Evolutionary conservation across 2,888 invertebrate species (phyloP).

Genomic region (Tachina grossa): DNA sequence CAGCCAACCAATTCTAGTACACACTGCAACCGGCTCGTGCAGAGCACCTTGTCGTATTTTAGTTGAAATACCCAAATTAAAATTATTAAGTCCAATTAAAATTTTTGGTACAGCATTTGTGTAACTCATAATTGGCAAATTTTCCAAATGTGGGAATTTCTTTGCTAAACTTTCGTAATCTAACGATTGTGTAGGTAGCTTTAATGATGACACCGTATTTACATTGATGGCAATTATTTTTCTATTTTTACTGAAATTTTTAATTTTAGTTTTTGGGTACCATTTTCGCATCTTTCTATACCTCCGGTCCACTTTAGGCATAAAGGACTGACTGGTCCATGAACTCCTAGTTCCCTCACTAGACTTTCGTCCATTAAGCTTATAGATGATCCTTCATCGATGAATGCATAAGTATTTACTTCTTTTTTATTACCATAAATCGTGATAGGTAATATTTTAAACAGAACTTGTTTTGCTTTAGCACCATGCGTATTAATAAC

Average conservation of each 20-base stretch:
- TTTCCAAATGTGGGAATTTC: constrained; percentile 16
- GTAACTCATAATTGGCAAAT: constrained; percentile 47
- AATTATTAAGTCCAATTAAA: constrained; percentile 45
- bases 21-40: constrained; percentile 7
- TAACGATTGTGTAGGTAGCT: constrained; percentile 35
- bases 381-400: not conserved
- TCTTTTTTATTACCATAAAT: constrained; percentile 8
- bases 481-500: constrained; percentile 9
- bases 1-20: constrained; percentile 42
- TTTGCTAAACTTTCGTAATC: constrained; percentile 9
- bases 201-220: constrained; percentile 21
- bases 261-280: constrained; percentile 38
- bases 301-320: constrained; percentile 12
- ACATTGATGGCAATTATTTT: not conserved
- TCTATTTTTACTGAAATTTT: constrained; percentile 22
- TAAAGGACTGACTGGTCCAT: not conserved
- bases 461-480: not conserved
- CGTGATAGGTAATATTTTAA: constrained; percentile 13
- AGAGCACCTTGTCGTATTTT: constrained; percentile 19
- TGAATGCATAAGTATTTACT: not conserved
- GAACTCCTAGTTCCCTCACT: constrained; percentile 2
- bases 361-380: constrained; percentile 25
- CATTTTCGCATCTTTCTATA: constrained; percentile 15
- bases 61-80: constrained; percentile 34
- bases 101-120: constrained; percentile 36